A percentile compares a stretch with the other conserved stretches of the same genome.
Conservation (phyloP, 1,140 invertebrate genomes). For the Listronotus bonariensis region DNA sequence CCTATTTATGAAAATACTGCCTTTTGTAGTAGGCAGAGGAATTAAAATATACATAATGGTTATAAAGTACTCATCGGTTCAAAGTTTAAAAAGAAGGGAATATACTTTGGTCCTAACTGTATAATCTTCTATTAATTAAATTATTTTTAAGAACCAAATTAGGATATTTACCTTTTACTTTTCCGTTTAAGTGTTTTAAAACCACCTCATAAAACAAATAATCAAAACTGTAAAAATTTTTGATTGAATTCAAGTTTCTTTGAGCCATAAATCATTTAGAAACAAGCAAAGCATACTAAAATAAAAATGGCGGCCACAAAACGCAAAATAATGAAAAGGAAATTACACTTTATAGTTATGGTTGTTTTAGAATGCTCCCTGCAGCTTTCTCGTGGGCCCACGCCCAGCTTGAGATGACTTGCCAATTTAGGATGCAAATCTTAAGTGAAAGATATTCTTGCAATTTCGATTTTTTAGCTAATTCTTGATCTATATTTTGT, state of each 20-base stretch:
- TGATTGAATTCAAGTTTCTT: no score
- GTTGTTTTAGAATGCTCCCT: conserved; percentile 6
- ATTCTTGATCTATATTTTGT: conserved; percentile 10
- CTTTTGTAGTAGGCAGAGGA: no score
- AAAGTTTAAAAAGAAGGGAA: no score
- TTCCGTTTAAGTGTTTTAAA: no score
- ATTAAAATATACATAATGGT: no score
- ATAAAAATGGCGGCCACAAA: background rate
- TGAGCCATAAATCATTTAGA: background rate
- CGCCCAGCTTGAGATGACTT: conserved; percentile 13
- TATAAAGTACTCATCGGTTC: no score
- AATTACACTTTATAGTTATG: conserved; percentile 1
- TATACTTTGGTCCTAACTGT: no score
- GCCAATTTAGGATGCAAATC: conserved; percentile 15
- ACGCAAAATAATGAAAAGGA: background rate
- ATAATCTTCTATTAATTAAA: no score
- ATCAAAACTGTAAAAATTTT: no score
- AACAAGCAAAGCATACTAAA: background rate
- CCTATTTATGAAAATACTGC: no score
- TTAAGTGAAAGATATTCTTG: conserved; percentile 13
- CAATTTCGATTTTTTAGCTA: conserved; percentile 1
- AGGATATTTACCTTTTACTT: background rate
- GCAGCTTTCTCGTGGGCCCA: conserved; percentile 9
- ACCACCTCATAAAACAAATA: no score
- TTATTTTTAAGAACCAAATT: no score